These are phyloP conservation scores for Yponomeuta sedellus DNA, from an alignment of 2,888 invertebrate genomes.

Conservation along the genomic window DNA sequence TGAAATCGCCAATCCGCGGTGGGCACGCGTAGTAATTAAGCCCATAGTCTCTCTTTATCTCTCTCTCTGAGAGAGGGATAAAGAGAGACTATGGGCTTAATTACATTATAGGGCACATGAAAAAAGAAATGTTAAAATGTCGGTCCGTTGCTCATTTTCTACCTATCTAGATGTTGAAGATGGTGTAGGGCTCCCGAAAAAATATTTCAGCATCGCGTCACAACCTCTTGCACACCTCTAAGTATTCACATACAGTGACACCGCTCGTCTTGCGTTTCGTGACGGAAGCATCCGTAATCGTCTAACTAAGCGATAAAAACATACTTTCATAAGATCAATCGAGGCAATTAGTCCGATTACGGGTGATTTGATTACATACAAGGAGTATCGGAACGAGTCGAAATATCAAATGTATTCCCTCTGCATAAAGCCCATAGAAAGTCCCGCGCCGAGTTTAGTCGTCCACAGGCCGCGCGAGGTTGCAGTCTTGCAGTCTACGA, in stretches of 20 bases:
- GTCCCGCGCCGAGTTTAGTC: conserved; percentile 59
- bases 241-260: neutral
- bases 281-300: neutral
- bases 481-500: conserved; percentile 47
- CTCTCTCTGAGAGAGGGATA: too few species aligned
- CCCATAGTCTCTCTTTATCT: too few species aligned
- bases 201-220: neutral
- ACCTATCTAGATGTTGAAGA: too few species aligned
- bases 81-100: too few species aligned
- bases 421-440: conserved; percentile 67
- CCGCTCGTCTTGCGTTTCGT: neutral
- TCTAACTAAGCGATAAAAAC: neutral
- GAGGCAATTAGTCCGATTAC: neutral
- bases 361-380: neutral
- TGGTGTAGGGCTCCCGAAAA: too few species aligned
- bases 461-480: conserved; percentile 46
- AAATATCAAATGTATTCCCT: neutral
- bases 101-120: too few species aligned
- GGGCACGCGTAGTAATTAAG: too few species aligned
- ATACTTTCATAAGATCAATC: neutral
- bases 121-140: too few species aligned
- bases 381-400: neutral
- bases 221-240: neutral
- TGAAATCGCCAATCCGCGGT: too few species aligned
- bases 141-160: too few species aligned